These are phyloP conservation scores for Orussus abietinus DNA, from an alignment of 1,140 invertebrate species.

Conservation along the genomic window DNA sequence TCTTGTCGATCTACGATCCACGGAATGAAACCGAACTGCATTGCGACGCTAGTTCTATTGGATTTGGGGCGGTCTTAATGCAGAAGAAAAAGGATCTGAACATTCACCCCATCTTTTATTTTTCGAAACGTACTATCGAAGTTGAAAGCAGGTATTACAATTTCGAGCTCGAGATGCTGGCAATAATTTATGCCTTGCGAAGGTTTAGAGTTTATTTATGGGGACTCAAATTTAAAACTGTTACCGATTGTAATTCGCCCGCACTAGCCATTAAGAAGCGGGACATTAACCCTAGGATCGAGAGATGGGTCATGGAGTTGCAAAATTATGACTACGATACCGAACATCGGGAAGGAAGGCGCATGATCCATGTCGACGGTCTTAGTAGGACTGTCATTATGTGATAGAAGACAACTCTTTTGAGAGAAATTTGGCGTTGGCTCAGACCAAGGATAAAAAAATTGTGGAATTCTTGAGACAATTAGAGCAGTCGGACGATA, in stretches of 20 bases:
- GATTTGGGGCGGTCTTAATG: background rate
- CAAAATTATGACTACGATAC: conserved; percentile 33
- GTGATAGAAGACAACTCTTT: conserved; percentile 13
- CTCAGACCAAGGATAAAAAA: conserved; percentile 1
- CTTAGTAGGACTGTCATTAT: conserved; percentile 18
- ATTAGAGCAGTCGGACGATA: conserved; percentile 9
- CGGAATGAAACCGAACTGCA: conserved; percentile 21
- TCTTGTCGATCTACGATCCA: conserved; percentile 10
- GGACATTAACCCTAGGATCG: conserved; percentile 30
- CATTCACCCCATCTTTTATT: conserved; percentile 3
- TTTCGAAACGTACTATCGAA: conserved; percentile 8
- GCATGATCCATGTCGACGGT: conserved; percentile 18
- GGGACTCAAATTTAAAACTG: too few relatives aligned
- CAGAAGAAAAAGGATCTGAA: background rate
- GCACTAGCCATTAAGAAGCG: conserved; percentile 37
- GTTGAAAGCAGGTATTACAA: conserved; percentile 15
- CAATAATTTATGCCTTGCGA: background rate
- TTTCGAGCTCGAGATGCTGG: conserved; percentile 18
- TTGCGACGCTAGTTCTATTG: conserved; percentile 18
- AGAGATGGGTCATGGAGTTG: conserved; percentile 34
- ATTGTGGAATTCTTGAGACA: background rate
- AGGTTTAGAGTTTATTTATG: conserved; percentile 1
- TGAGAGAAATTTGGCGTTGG: conserved; percentile 6
- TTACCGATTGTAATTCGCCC: too few relatives aligned
- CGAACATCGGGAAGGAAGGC: conserved; percentile 20